These are phyloP conservation scores for Anguilla anguilla DNA, from an alignment of 2,797 vertebrate genomes.

Conservation along the genomic window DNA sequence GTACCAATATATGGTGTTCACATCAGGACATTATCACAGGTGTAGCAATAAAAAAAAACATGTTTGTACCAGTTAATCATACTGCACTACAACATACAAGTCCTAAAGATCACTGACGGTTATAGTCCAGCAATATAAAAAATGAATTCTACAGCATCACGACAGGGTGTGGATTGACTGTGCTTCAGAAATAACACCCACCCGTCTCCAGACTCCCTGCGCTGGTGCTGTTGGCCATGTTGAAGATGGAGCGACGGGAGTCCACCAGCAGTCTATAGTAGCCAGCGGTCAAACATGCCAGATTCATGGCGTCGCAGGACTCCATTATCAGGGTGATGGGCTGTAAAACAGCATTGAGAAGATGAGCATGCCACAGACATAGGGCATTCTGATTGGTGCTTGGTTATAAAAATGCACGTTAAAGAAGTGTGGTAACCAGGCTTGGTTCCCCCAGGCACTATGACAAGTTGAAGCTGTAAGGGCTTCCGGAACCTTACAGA, in stretches of 20 bases:
- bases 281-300: slow-evolving; percentile 96
- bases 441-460: not conserved
- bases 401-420: not conserved
- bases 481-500: not conserved
- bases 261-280: slow-evolving; percentile 96
- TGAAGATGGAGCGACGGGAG: slow-evolving; percentile 97
- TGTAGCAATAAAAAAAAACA: not conserved
- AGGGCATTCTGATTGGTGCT: not conserved
- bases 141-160: not conserved
- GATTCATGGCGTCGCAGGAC: slow-evolving; percentile 96
- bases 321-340: slow-evolving; percentile 98
- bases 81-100: not conserved
- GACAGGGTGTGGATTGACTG: not conserved
- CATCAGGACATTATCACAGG: not conserved
- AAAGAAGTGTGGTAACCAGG: not conserved
- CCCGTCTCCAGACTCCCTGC: slow-evolving; percentile 72
- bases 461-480: not conserved
- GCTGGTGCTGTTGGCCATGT: slow-evolving; percentile 89
- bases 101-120: not conserved
- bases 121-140: not conserved
- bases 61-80: not conserved
- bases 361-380: slow-evolving; percentile 53
- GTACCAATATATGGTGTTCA: not conserved
- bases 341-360: slow-evolving; percentile 71
- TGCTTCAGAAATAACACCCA: slow-evolving; percentile 48